A percentile compares a stretch with the other conserved stretches of the same genome.
Evolutionary conservation across 2,888 invertebrate species (phyloP).

Genomic region (Cephus pulcher): DNA sequence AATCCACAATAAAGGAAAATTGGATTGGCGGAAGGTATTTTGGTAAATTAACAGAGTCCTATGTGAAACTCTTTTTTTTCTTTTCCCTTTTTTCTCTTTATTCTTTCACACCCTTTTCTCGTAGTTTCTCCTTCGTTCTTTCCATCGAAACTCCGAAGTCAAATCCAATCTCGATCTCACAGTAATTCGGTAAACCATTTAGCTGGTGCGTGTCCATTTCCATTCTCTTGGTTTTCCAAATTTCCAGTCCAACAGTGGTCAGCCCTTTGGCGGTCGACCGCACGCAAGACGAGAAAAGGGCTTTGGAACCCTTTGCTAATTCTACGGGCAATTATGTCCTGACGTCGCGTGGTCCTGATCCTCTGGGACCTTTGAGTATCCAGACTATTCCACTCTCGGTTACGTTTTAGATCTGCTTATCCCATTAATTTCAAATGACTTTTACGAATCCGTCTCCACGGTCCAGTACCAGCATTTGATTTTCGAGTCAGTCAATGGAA

Average conservation of each 20-base stretch:
- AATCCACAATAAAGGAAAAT: slow-evolving; percentile 8
- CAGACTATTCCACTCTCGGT: background rate
- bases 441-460: background rate
- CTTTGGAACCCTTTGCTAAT: slow-evolving; percentile 50
- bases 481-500: background rate
- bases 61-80: background rate
- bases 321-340: slow-evolving; percentile 55
- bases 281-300: slow-evolving; percentile 45
- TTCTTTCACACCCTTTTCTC: background rate
- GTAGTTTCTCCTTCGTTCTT: slow-evolving; percentile 2
- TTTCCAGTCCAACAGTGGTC: slow-evolving; percentile 25
- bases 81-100: slow-evolving; percentile 6
- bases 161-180: slow-evolving; percentile 51
- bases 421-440: background rate
- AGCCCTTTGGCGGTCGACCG: slow-evolving; percentile 43
- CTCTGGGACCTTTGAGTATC: slow-evolving; percentile 16
- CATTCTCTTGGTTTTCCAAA: slow-evolving; percentile 49
- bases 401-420: background rate
- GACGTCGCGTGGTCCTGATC: slow-evolving; percentile 34
- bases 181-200: slow-evolving; percentile 57
- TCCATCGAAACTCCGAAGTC: slow-evolving; percentile 38
- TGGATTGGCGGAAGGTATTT: slow-evolving; percentile 28
- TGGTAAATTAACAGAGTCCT: slow-evolving; percentile 38
- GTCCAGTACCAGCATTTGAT: background rate
- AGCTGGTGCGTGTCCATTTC: slow-evolving; percentile 49